These are phyloP conservation scores for Athripsodes cinereus DNA, from an alignment of 2,888 invertebrate genomes.

Conservation along the genomic window DNA sequence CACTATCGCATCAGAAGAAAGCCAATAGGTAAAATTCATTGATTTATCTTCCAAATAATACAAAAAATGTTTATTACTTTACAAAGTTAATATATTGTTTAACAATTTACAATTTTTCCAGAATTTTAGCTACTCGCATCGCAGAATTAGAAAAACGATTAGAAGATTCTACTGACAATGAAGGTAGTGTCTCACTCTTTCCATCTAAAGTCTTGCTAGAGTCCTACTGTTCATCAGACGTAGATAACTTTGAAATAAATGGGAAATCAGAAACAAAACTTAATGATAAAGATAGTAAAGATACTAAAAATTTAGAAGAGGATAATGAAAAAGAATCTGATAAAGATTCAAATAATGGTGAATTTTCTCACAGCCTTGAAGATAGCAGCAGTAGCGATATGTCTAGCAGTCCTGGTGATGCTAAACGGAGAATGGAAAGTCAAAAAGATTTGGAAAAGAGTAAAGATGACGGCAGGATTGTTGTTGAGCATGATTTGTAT, in stretches of 20 bases:
- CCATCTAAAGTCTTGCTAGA: slow-evolving; percentile 64
- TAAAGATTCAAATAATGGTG: background rate
- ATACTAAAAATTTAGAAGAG: background rate
- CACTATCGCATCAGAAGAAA: slow-evolving; percentile 77
- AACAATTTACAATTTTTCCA: slow-evolving; percentile 35
- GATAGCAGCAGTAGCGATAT: background rate
- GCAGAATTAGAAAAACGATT: slow-evolving; percentile 75
- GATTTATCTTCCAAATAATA: background rate
- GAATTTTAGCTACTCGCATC: slow-evolving; percentile 74
- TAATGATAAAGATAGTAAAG: background rate
- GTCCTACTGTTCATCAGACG: slow-evolving; percentile 49
- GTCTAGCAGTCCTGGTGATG: background rate
- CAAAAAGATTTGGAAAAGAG: background rate
- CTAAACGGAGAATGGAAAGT: background rate
- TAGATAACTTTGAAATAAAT: slow-evolving; percentile 34
- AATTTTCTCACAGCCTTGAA: background rate
- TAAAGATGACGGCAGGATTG: background rate
- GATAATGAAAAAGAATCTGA: background rate
- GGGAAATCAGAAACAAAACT: background rate
- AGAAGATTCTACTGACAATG: slow-evolving; percentile 54
- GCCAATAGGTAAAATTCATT: slow-evolving; percentile 67
- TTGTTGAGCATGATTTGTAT: background rate
- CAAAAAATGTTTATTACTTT: background rate
- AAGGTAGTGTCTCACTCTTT: slow-evolving; percentile 48
- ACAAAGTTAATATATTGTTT: too few relatives aligned